Evolutionary conservation across 2,113 vertebrate genomes (phyloP), one percentile per base, ranked within the genome.

Genomic region (Anoura caudifer): DNA sequence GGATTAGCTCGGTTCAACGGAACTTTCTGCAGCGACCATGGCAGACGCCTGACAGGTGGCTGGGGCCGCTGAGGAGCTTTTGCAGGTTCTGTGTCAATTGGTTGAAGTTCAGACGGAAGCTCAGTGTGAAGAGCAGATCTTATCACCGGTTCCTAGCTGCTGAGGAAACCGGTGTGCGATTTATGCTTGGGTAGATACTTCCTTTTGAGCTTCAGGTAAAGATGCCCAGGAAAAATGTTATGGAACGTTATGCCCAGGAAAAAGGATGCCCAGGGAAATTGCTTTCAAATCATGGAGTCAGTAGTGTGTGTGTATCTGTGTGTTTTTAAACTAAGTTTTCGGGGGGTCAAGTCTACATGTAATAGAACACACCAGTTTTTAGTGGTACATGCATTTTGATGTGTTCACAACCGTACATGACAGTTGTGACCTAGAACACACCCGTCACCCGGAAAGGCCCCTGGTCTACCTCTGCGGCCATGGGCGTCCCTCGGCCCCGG

Each of bases 401-500:
- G 12, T 28, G 47, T 59, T 69, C 26, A 11, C 4, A 14, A 1
- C 13, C 5, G 2, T 61, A 20, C 36, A 6, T 47, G 2, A 4
- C 3, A 16, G 0, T 20, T 24, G 7, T 28, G 20, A 33, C 0
- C 12, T 7, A 14, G 33, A 36, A 33, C 2, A 5, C n/a, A 73
- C 22, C 31, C 0, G 31, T 41, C 15, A 4, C 56, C 13, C 1
- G 7, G 28, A 20, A 26, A 28, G 4, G 36, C 22, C 8, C 9
- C 1, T 9, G 1, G 4, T 3, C 4, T 38, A 7, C 11, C 24
- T 70, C 28, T 0, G 1, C 2, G 16, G 19, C 59, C 20, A 11
- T 0, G 33, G 20, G 4, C 0, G 1, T 19, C 20, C 47, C 1
- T 47, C 38, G 31, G 3, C 17, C 17, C 8, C 9, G 24, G 28